A percentile compares a stretch with the other conserved stretches of the same genome.
Conservation (phyloP, 2,797 vertebrate species). For the Paramormyrops hopkinsi region DNA sequence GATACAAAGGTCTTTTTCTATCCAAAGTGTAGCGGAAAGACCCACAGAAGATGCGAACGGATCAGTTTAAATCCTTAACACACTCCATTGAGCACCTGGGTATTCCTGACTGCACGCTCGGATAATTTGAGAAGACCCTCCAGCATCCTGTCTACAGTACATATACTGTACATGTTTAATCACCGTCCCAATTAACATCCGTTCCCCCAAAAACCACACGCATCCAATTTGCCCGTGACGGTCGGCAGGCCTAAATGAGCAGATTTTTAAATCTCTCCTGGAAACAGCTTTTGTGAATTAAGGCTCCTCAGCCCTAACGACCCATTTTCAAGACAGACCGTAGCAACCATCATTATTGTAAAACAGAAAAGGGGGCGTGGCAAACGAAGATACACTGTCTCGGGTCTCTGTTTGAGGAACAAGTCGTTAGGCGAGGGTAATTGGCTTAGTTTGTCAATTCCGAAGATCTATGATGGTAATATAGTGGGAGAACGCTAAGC, state of each 20-base stretch:
- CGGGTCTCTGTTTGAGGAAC: conserved; percentile 42
- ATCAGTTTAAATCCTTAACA: neutral
- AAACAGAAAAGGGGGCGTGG: conserved; percentile 28
- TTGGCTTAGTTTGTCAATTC: conserved; percentile 52
- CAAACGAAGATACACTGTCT: conserved; percentile 37
- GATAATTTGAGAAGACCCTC: neutral
- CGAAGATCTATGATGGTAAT: conserved; percentile 47
- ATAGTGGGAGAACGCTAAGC: conserved; percentile 26
- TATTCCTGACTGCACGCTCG: neutral
- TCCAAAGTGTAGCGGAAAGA: neutral
- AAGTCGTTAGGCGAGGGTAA: conserved; percentile 49
- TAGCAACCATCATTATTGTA: conserved; percentile 30
- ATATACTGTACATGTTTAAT: neutral
- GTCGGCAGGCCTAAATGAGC: neutral
- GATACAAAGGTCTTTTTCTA: neutral
- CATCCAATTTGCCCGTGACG: neutral
- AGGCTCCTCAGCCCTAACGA: conserved; percentile 26
- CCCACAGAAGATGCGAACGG: neutral
- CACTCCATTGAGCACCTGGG: neutral
- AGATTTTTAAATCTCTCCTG: neutral
- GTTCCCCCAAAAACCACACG: neutral
- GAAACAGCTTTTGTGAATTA: conserved; percentile 34
- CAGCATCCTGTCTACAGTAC: neutral
- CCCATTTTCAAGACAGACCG: conserved; percentile 19
- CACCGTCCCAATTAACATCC: neutral